Evolutionary conservation across 2,888 invertebrate species (phyloP).

Genomic region (Euplexia lucipara): DNA sequence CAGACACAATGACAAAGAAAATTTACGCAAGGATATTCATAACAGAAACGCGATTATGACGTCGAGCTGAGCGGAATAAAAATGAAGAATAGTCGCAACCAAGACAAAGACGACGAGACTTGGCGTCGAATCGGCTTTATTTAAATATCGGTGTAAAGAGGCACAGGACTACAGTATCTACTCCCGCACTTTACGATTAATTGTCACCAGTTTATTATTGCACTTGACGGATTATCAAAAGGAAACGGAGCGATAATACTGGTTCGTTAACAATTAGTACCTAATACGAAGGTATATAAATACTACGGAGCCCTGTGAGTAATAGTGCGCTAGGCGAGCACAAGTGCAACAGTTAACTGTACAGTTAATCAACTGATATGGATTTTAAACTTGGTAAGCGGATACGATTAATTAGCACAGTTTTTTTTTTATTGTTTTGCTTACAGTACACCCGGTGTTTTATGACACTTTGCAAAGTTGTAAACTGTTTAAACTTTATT

Average conservation of each 20-base stretch:
- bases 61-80: slow-evolving; percentile 57
- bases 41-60: slow-evolving; percentile 45
- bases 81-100: slow-evolving; percentile 37
- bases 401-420: slow-evolving; percentile 8
- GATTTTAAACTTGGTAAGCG: slow-evolving; percentile 75
- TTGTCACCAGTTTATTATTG: slow-evolving; percentile 68
- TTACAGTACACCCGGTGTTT: slow-evolving; percentile 26
- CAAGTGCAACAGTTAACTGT: slow-evolving; percentile 44
- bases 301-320: slow-evolving; percentile 46
- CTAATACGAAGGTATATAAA: slow-evolving; percentile 69
- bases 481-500: no score
- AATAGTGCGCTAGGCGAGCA: slow-evolving; percentile 54
- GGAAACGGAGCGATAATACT: slow-evolving; percentile 74
- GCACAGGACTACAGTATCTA: slow-evolving; percentile 12
- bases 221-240: slow-evolving; percentile 74
- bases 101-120: slow-evolving; percentile 27
- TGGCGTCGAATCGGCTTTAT: slow-evolving; percentile 16
- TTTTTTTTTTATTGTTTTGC: slow-evolving; percentile 17
- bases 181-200: slow-evolving; percentile 42
- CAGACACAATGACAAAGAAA: slow-evolving; percentile 52
- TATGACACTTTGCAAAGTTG: slow-evolving; percentile 4
- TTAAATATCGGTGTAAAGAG: slow-evolving; percentile 1
- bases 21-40: slow-evolving; percentile 57
- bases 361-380: slow-evolving; percentile 57
- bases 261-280: slow-evolving; percentile 64